Base-by-base conservation (phyloP, 2,797 vertebrate species). In the Oreonectes daqikongensis region DNA sequence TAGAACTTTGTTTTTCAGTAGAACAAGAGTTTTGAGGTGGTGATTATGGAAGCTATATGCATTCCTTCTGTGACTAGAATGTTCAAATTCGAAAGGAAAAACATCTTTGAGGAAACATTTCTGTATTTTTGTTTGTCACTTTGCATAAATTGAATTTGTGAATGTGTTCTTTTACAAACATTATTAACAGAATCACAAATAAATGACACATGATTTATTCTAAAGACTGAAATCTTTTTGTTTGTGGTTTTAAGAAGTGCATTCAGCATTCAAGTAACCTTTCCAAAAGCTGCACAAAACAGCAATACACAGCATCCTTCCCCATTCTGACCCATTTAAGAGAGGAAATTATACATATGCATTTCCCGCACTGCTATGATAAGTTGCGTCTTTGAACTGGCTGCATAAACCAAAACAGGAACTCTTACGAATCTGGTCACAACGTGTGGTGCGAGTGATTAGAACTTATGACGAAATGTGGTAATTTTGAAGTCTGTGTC, bases 351-450 rank as follows among this genome's bases (percentile, higher is more conserved):
- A 32, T 32, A 48, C 24, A 20, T 55, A 26, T 28, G 38, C 18
- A 65, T 44, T 59, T 70, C 24, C 55, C 55, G 26, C 18, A 46
- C 22, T 44, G 24, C 10, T 57, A n/a, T 42, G 35, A 57, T 70
- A 14, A 17, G 10, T 28, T 15, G 5, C 15, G n/a, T 64, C 46
- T 73, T 48, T 73, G 22, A 20, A 74, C 60, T 35, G 38, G 22
- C 53, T 53, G 52, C 30, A 20, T 64, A 53, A 53, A 24, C 42
- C 32, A 65, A 74, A 74, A 55, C 53, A 55, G 32, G 40, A 42
- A 74, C 32, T 44, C 9, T 61, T 28, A 14, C 28, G 15, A 64
- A 65, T 74, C 60, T 65, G 61, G 26, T 71, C 3, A 20, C 40
- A 71, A 30, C 28, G 10, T 60, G 69, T 46, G 28, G 53, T 55